These are phyloP conservation scores for Distichodus sexfasciatus DNA, from an alignment of 2,797 vertebrate genomes.

Conservation along the genomic window DNA sequence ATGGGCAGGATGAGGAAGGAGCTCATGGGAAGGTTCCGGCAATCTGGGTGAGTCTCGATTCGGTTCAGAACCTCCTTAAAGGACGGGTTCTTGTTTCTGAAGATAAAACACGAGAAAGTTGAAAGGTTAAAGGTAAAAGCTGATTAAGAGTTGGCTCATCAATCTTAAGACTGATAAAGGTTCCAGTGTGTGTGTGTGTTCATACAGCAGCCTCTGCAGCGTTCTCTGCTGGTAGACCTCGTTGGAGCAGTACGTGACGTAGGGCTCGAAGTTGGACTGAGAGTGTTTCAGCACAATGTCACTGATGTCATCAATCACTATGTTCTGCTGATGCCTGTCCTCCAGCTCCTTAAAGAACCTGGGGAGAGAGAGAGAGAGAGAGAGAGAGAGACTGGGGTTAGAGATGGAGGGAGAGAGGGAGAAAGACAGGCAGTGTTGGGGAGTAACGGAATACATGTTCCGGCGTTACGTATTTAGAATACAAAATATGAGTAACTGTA, in stretches of 20 bases:
- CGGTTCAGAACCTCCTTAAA: slow-evolving; percentile 87
- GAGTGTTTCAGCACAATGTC: slow-evolving; percentile 89
- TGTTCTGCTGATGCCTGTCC: slow-evolving; percentile 85
- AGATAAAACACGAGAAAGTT: not conserved
- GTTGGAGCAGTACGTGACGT: slow-evolving; percentile 95
- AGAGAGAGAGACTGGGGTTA: not conserved
- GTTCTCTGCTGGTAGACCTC: slow-evolving; percentile 98
- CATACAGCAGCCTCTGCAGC: slow-evolving; percentile 86
- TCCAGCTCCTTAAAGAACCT: slow-evolving; percentile 96
- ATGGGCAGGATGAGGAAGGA: slow-evolving; percentile 98
- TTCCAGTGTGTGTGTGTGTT: not conserved
- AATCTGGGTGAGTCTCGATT: slow-evolving; percentile 89
- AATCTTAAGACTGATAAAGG: not conserved
- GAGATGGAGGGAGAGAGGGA: too few species aligned
- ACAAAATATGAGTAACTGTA: too few species aligned
- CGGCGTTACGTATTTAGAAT: too few species aligned
- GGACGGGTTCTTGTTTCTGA: slow-evolving; percentile 82
- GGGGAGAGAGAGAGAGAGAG: not conserved
- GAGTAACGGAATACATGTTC: too few species aligned
- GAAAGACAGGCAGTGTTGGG: not conserved
- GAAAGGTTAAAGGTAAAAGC: slow-evolving; percentile 16
- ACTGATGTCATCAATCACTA: slow-evolving; percentile 89
- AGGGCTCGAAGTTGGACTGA: slow-evolving; percentile 88
- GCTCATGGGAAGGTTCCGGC: slow-evolving; percentile 92
- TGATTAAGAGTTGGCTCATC: not conserved